phyloP scores from a whole-genome alignment of 2,797 vertebrate genomes.

The Heliangelus exortis region DNA sequence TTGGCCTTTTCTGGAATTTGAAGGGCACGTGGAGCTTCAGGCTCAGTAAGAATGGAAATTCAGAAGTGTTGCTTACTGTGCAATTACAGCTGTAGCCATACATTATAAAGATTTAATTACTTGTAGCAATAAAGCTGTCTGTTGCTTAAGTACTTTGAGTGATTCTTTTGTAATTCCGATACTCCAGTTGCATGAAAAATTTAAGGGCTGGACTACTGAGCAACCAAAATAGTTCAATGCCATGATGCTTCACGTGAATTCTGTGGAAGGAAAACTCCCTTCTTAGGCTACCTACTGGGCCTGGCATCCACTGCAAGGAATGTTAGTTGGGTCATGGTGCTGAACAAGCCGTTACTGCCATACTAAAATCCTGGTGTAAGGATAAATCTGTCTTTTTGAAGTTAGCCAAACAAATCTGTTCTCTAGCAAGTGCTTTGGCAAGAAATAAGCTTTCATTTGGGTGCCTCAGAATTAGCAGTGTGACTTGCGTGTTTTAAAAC shows the following conservation, averaged over 20 bases:
- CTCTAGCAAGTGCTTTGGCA: conserved; percentile 48
- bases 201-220: neutral
- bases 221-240: neutral
- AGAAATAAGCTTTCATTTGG: conserved; percentile 50
- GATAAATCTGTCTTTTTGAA: conserved; percentile 54
- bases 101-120: conserved; percentile 25
- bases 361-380: conserved; percentile 6
- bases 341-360: neutral
- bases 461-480: conserved; percentile 34
- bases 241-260: neutral
- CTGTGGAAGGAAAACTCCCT: neutral
- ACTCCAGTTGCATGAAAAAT: neutral
- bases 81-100: conserved; percentile 6
- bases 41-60: neutral
- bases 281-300: neutral
- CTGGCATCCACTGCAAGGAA: neutral
- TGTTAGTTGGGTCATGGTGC: neutral
- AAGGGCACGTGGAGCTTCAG: neutral
- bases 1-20: neutral
- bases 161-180: neutral
- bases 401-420: conserved; percentile 65
- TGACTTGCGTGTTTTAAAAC: conserved; percentile 15
- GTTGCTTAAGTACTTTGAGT: neutral
- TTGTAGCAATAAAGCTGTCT: conserved; percentile 12
- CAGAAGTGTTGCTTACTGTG: neutral